Base-by-base conservation (phyloP, 1,140 invertebrate genomes). In the Diuraphis noxia region DNA sequence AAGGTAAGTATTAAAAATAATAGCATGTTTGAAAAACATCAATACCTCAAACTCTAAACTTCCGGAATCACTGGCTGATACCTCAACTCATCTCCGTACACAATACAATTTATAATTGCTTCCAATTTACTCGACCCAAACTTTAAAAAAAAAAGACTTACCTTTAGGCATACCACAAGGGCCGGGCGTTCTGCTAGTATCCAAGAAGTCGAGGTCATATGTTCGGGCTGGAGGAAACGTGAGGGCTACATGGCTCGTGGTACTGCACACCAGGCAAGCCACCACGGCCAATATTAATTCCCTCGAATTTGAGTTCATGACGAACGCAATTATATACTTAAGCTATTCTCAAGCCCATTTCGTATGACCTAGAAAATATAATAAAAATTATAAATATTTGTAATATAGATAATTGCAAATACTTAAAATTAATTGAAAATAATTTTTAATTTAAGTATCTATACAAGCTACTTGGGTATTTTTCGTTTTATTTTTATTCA, bases 81-180 rank as follows among this genome's bases (percentile, higher is more conserved):
- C n/a, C 0, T 13, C 56, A n/a, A n/a, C 0, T 5, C 2, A n/a
- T 72, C 13, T 72, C 4, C n/a, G 5, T n/a, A 21, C 52, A n/a
- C n/a, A 25, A 13, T 17, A 0, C 10, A 13, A 63, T n/a, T 2
- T 63, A 63, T 63, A 0, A 13, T 63, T n/a, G 56, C 7, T 23
- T 0, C 56, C 30, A 63, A 63, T 72, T 72, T n/a, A n/a, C 30
- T 72, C 10, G 0, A 63, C 10, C n/a, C n/a, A 17, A 17, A 63
- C 30, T 63, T n/a, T n/a, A 3, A 49, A 49, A 49, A 10, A 7
- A 72, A 72, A n/a, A 0, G 56, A 94, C 94, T 95, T 94, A 98
- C 98, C 98, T 97, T 97, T 98, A 13, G 98, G 98, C 97, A 99
- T 98, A 92, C 98, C 98, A 94, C 98, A 99, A 49, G 98, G 98